Percentiles rank a stretch among this genome's conserved stretches.
Conservation (phyloP, 2,797 vertebrate genomes). For the Anguilla anguilla region DNA sequence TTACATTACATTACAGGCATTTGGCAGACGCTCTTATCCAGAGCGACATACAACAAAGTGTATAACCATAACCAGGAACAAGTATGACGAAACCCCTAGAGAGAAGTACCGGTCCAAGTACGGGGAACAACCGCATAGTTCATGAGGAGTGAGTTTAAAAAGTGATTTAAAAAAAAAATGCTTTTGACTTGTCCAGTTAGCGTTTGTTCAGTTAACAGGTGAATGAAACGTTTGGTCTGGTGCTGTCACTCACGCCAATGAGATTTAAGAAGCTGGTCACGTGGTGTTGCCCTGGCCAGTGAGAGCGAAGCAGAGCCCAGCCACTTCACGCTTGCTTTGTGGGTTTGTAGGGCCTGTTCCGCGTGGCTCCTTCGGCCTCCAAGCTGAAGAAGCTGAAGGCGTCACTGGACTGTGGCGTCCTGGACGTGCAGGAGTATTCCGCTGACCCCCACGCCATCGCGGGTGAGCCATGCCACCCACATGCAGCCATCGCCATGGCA, state of each 20-base stretch:
- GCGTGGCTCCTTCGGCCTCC: conserved; percentile 94
- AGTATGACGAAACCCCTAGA: too few relatives aligned
- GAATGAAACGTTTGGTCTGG: too few relatives aligned
- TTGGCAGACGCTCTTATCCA: too few relatives aligned
- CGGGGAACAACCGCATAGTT: too few relatives aligned
- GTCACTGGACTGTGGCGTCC: conserved; percentile 93
- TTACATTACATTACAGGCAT: too few relatives aligned
- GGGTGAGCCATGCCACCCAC: conserved; percentile 72
- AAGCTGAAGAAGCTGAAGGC: conserved; percentile 99
- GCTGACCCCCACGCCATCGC: conserved; percentile 96
- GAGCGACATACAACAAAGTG: too few relatives aligned
- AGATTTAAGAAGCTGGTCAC: not conserved
- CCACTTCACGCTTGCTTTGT: conserved; percentile 29
- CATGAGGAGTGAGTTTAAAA: too few relatives aligned
- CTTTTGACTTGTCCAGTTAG: too few relatives aligned
- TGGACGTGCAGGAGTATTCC: conserved; percentile 95
- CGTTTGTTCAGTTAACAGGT: too few relatives aligned
- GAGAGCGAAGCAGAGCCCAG: not conserved
- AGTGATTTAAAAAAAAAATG: too few relatives aligned
- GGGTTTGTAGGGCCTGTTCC: conserved; percentile 88
- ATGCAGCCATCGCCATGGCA: conserved; percentile 53
- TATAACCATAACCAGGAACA: too few relatives aligned
- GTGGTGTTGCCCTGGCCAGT: not conserved
- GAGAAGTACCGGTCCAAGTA: too few relatives aligned
- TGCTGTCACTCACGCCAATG: not conserved